These are phyloP conservation scores for Paragorgia papillata DNA, from an alignment of 92 coral and sea anemone species.

Conservation along the genomic window DNA sequence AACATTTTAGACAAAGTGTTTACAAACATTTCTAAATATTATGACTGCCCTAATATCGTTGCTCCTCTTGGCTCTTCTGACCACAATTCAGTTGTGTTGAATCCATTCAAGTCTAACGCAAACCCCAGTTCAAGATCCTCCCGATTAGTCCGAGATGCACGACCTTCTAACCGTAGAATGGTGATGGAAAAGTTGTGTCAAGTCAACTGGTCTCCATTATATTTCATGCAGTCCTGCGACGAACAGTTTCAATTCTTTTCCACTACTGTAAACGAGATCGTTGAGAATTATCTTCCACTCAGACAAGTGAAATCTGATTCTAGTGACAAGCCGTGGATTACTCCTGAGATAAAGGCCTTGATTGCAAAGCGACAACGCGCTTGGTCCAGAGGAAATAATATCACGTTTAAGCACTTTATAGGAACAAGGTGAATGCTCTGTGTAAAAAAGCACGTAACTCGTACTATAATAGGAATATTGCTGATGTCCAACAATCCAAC, in stretches of 20 bases:
- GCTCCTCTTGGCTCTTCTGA: conserved; percentile 10
- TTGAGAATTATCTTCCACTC: conserved; percentile 2
- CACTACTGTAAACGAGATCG: neutral
- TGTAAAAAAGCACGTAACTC: conserved; percentile 3
- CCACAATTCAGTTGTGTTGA: conserved; percentile 27
- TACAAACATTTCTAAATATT: conserved; percentile 15
- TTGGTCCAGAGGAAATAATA: conserved; percentile 26
- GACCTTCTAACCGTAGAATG: neutral
- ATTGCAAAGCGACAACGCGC: conserved; percentile 20
- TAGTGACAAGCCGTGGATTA: conserved; percentile 35
- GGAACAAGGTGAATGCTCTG: conserved; percentile 13
- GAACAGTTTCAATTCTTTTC: neutral
- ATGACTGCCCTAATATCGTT: conserved; percentile 17
- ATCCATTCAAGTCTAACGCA: neutral
- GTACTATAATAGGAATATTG: conserved; percentile 24
- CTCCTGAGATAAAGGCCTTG: conserved; percentile 4
- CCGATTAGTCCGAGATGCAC: conserved; percentile 14
- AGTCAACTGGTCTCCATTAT: conserved; percentile 26
- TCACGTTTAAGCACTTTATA: neutral
- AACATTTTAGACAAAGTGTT: conserved; percentile 20
- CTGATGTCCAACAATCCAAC: conserved; percentile 27
- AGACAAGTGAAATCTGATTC: conserved; percentile 27
- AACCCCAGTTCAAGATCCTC: neutral
- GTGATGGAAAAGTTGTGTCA: neutral
- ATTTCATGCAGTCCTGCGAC: conserved; percentile 2